These are phyloP conservation scores for Ruditapes philippinarum DNA, from an alignment of 1,140 invertebrate genomes.

Conservation along the genomic window DNA sequence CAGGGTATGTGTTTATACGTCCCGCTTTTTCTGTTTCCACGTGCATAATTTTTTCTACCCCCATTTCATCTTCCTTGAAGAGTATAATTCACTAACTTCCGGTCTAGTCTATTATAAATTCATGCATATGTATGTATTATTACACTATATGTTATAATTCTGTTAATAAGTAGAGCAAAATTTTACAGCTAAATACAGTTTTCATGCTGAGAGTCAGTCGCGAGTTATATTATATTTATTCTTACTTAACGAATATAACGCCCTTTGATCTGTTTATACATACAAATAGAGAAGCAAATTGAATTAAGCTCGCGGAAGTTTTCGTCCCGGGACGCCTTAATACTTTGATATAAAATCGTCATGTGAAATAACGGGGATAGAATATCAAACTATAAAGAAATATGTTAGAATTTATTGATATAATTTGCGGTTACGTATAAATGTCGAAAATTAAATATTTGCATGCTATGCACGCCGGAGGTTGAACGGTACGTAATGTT, in stretches of 20 bases:
- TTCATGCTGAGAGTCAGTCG: background rate
- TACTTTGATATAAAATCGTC: background rate
- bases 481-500: too few species aligned
- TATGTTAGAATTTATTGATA: background rate
- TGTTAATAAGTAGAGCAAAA: too few species aligned
- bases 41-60: too few species aligned
- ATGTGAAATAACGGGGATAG: background rate
- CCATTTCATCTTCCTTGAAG: too few species aligned
- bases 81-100: too few species aligned
- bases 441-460: background rate
- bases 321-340: background rate
- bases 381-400: conserved; percentile 8
- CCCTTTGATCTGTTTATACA: background rate
- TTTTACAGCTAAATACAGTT: background rate
- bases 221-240: background rate
- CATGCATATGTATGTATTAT: too few species aligned
- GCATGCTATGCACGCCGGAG: background rate
- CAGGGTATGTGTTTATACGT: too few species aligned
- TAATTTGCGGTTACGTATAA: background rate
- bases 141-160: too few species aligned
- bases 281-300: conserved; percentile 14
- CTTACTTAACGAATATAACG: background rate
- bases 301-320: background rate
- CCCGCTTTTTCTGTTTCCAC: too few species aligned
- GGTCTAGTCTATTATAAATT: too few species aligned